A percentile compares a stretch with the other conserved stretches of the same genome.
These are phyloP conservation scores for Helicoverpa armigera DNA, from an alignment of 1,140 invertebrate genomes.

Conservation along the genomic window DNA sequence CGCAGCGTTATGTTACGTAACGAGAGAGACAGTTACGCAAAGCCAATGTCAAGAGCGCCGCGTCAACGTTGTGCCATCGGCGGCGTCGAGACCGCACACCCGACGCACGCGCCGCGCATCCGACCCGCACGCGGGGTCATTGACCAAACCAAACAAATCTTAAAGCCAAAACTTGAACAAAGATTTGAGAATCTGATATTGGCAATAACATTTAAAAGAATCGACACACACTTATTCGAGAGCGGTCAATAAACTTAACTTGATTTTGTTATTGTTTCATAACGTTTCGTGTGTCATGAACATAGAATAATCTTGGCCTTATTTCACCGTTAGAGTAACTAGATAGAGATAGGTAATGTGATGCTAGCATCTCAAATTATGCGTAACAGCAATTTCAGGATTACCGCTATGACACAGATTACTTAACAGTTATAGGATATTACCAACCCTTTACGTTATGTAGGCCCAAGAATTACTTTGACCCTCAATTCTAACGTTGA, in stretches of 20 bases:
- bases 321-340: no score
- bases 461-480: neutral
- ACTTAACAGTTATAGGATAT: no score
- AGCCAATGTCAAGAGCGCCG: slow-evolving; percentile 78
- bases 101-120: slow-evolving; percentile 9
- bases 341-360: no score
- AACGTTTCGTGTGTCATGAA: no score
- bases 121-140: slow-evolving; percentile 59
- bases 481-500: no score
- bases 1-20: slow-evolving; percentile 66
- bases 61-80: slow-evolving; percentile 56
- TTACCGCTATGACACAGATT: no score
- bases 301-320: neutral
- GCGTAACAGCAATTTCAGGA: no score
- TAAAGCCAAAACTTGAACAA: slow-evolving; percentile 43
- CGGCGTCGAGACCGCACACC: neutral
- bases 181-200: slow-evolving; percentile 31
- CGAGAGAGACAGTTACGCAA: slow-evolving; percentile 69
- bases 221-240: slow-evolving; percentile 4
- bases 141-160: slow-evolving; percentile 66
- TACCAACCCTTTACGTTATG: no score
- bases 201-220: slow-evolving; percentile 24
- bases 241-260: slow-evolving; percentile 25
- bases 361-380: no score
- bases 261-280: neutral